A percentile compares a stretch with the other conserved stretches of the same genome.
Evolutionary conservation across 2,113 vertebrate species (phyloP).

Genomic region (Microcebus lehilahytsara): DNA sequence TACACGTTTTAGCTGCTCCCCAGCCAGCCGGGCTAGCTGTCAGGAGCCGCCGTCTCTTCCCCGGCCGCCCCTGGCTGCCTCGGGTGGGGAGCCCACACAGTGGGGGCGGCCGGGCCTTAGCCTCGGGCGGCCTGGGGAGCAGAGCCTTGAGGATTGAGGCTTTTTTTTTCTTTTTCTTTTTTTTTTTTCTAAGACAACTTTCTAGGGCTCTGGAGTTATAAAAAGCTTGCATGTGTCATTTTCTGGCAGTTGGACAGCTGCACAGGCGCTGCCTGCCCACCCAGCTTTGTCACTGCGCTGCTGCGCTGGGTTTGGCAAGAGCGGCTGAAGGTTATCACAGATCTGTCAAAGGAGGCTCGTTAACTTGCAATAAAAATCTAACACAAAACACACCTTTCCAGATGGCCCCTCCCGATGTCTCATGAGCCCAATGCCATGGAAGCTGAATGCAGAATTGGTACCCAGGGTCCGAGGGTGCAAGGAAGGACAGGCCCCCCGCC

Average conservation of each 20-base stretch:
- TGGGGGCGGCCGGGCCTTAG: neutral
- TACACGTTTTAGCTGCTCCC: neutral
- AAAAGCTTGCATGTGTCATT: constrained; percentile 47
- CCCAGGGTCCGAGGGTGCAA: neutral
- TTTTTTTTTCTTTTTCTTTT: neutral
- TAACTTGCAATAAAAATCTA: neutral
- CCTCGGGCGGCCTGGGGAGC: neutral
- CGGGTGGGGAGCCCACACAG: neutral
- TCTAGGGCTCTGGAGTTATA: constrained; percentile 51
- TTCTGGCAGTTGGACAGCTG: neutral
- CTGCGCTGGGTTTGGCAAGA: neutral
- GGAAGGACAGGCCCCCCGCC: neutral
- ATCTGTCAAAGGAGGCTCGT: neutral
- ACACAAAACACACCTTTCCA: neutral
- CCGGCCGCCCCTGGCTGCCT: neutral
- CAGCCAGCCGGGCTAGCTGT: neutral
- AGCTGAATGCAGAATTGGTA: neutral
- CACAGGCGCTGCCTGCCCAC: neutral
- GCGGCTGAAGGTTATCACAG: neutral
- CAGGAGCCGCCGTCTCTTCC: neutral
- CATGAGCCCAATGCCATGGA: accelerated
- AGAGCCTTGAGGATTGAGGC: neutral
- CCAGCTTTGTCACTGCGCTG: neutral
- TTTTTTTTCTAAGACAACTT: neutral
- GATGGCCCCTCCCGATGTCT: neutral